These are phyloP conservation scores for Margaritifera margaritifera DNA, from an alignment of 2,888 invertebrate genomes.

Conservation along the genomic window DNA sequence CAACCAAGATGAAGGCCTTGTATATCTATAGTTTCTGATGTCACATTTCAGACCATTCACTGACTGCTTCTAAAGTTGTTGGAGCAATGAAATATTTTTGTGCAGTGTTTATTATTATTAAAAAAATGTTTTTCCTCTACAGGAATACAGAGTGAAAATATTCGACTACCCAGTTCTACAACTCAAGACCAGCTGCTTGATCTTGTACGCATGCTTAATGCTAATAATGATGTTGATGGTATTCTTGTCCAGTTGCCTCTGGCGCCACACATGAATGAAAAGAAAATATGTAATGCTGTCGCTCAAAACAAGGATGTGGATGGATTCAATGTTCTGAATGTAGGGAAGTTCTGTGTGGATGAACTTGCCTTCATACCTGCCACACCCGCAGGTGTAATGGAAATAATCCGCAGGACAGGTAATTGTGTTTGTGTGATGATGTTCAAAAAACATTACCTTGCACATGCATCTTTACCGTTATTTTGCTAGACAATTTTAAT, in stretches of 20 bases:
- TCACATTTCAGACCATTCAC: no score
- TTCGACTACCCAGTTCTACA: slow-evolving; percentile 77
- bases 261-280: slow-evolving; percentile 80
- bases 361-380: slow-evolving; percentile 80
- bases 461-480: no score
- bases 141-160: slow-evolving; percentile 78
- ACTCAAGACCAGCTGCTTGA: slow-evolving; percentile 81
- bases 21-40: no score
- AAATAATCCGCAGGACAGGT: slow-evolving; percentile 80
- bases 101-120: no score
- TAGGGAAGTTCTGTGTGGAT: slow-evolving; percentile 79
- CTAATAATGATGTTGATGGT: slow-evolving; percentile 83
- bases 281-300: slow-evolving; percentile 86
- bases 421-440: slow-evolving; percentile 22
- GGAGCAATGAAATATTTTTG: no score
- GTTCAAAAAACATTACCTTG: background rate
- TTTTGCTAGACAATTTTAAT: no score
- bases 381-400: slow-evolving; percentile 83
- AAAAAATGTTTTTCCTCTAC: slow-evolving; percentile 2
- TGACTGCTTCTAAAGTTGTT: no score
- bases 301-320: slow-evolving; percentile 90
- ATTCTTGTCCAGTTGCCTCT: slow-evolving; percentile 85
- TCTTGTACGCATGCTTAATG: slow-evolving; percentile 78
- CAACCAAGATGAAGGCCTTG: no score
- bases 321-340: slow-evolving; percentile 88